Conservation (phyloP, 1,140 invertebrate genomes). For the Caenorhabditis elegans region WBcel235 BX284605.5:20129001-20129500, state of each 20-base stretch:
- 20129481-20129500: no score
- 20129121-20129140: conserved; percentile 67
- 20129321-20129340: no score
- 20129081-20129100: conserved; percentile 67
- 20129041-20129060: conserved; percentile 57
- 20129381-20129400: no score
- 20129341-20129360: no score
- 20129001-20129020: no score
- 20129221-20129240: conserved; percentile 51
- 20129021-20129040: conserved; percentile 24
- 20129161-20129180: conserved; percentile 59
- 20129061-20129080: conserved; percentile 42
- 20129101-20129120: conserved; percentile 68
- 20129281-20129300: conserved; percentile 57
- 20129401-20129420: no score
- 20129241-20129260: conserved; percentile 49
- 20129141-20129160: conserved; percentile 62
- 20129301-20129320: neutral
- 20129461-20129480: no score
- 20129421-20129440: no score
- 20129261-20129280: conserved; percentile 58
- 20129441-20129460: no score
- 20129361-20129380: no score
- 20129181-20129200: conserved; percentile 61
- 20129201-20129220: conserved; percentile 61